Evolutionary conservation across 2,888 invertebrate species (phyloP).

Genomic region (Trissoscelio sp.): DNA sequence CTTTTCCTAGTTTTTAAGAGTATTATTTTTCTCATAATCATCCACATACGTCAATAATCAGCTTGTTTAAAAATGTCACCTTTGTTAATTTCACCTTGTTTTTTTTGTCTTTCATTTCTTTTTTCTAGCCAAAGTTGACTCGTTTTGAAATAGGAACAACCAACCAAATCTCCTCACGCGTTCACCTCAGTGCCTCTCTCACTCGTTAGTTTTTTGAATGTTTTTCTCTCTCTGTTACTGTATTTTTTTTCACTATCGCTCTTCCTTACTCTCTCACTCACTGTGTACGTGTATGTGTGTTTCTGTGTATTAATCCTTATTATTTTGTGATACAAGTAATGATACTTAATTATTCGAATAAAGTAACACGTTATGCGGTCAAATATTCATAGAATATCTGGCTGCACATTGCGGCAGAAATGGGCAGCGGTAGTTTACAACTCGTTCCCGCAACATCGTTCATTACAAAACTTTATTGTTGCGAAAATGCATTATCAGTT

Average conservation of each 20-base stretch:
- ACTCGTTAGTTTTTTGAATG: conserved; percentile 12
- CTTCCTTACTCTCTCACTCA: conserved; percentile 20
- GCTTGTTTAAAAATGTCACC: conserved; percentile 49
- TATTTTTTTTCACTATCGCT: conserved; percentile 17
- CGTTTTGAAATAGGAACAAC: conserved; percentile 81
- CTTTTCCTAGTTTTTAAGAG: conserved; percentile 50
- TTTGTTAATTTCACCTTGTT: conserved; percentile 44
- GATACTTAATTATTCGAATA: conserved; percentile 82
- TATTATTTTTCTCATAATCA: conserved; percentile 50
- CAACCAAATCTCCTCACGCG: conserved; percentile 79
- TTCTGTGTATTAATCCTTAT: conserved; percentile 79
- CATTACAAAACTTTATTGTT: conserved; percentile 60
- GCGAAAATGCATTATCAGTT: conserved; percentile 60
- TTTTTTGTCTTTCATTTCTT: conserved; percentile 7
- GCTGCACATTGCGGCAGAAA: conserved; percentile 67
- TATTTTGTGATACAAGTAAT: conserved; percentile 82
- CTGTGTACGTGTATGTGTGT: conserved; percentile 70
- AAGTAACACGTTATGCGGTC: conserved; percentile 81
- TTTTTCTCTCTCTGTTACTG: conserved; percentile 12
- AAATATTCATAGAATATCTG: conserved; percentile 83
- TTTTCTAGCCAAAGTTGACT: conserved; percentile 62
- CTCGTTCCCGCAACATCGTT: conserved; percentile 61
- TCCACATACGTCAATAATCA: conserved; percentile 49
- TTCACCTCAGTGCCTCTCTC: conserved; percentile 51
- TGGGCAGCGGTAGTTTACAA: conserved; percentile 65